A percentile compares a stretch with the other conserved stretches of the same genome.
phyloP scores from a whole-genome alignment of 2,797 vertebrate species.

The Lagorchestes hirsutus region DNA sequence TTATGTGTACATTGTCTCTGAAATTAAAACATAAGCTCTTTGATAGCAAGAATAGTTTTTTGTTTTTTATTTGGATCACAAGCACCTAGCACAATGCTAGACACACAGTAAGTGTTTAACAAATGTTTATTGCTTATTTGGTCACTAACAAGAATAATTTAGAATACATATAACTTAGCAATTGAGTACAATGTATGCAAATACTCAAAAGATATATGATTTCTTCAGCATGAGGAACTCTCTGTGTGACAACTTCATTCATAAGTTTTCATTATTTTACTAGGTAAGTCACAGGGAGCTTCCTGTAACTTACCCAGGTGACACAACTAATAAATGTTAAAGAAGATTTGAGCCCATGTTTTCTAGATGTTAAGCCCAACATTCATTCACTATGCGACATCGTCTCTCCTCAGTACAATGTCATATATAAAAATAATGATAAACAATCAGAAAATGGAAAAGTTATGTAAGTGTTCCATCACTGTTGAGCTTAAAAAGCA shows the following conservation, averaged over 20 bases:
- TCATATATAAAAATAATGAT: background rate
- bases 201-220: background rate
- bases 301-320: background rate
- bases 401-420: background rate
- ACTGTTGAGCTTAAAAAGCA: background rate
- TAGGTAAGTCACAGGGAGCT: background rate
- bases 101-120: background rate
- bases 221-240: background rate
- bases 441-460: background rate
- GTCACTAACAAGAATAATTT: background rate
- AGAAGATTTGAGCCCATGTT: background rate
- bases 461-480: background rate
- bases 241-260: background rate
- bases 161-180: background rate
- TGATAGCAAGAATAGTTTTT: background rate
- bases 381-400: background rate
- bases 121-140: background rate
- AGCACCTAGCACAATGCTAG: background rate
- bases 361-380: background rate
- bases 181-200: background rate
- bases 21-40: background rate
- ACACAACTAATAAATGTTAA: background rate
- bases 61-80: background rate
- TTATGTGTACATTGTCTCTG: background rate
- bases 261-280: background rate